phyloP scores from a whole-genome alignment of 2,113 vertebrate species.

The Rhagologus leucostigma region DNA sequence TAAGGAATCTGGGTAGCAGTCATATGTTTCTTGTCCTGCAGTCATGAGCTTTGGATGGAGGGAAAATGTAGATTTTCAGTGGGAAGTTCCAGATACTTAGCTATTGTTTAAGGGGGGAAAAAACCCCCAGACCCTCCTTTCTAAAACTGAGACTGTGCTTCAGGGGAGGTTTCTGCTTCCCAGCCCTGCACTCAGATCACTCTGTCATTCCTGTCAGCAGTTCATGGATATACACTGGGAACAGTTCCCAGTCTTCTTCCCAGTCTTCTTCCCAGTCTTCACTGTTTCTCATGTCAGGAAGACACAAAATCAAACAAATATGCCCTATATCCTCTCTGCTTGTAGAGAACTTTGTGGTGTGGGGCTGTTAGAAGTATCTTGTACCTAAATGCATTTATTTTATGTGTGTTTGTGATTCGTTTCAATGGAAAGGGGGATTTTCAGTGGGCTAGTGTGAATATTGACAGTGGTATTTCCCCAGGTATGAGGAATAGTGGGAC shows the following conservation, averaged over 20 bases:
- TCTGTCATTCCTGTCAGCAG: neutral
- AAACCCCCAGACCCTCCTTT: rapidly evolving
- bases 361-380: neutral
- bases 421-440: neutral
- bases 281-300: neutral
- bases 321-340: neutral
- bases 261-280: no score
- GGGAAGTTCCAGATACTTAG: neutral
- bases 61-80: neutral
- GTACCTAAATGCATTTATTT: neutral
- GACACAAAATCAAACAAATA: neutral
- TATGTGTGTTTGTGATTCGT: neutral
- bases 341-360: neutral
- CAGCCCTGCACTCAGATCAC: neutral
- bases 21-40: neutral
- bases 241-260: neutral
- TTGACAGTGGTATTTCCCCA: neutral
- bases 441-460: no score
- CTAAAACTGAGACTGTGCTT: neutral
- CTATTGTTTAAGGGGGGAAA: neutral
- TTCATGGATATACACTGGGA: neutral
- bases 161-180: neutral
- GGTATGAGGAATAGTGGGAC: neutral
- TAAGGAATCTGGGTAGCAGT: neutral
- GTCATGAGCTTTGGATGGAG: rapidly evolving